Percentiles rank a stretch among this genome's conserved stretches.
phyloP scores from a whole-genome alignment of 2,113 vertebrate species.

The Thymallus thymallus region DNA sequence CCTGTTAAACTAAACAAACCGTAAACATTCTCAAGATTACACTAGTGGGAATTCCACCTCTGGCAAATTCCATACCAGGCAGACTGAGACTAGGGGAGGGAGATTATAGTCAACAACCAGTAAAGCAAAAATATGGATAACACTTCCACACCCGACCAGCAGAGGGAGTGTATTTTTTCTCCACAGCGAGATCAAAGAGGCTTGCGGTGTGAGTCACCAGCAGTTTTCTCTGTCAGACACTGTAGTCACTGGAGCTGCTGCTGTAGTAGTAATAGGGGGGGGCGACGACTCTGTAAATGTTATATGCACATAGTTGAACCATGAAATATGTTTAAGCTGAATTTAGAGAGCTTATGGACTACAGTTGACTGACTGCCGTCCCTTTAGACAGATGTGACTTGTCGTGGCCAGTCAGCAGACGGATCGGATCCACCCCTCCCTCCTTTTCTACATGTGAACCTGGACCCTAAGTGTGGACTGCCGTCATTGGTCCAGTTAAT shows the following conservation, averaged over 20 bases:
- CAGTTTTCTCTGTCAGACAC: constrained; percentile 51
- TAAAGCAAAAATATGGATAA: not conserved
- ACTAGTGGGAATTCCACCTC: not conserved
- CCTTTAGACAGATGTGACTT: too few relatives aligned
- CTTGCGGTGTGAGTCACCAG: constrained; percentile 64
- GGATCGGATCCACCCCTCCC: not conserved
- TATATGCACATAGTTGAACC: not conserved
- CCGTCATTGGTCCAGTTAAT: not conserved
- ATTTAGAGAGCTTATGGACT: not conserved
- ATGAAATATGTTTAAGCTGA: not conserved
- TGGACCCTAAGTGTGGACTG: not conserved
- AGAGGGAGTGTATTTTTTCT: constrained; percentile 37
- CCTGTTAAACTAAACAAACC: not conserved
- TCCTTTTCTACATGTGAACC: not conserved
- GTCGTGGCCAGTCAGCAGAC: not conserved
- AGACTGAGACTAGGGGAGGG: not conserved
- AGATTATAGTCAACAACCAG: not conserved
- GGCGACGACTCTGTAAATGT: constrained; percentile 2
- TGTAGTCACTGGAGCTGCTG: constrained; percentile 69
- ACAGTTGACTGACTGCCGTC: not conserved
- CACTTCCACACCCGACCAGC: constrained; percentile 35
- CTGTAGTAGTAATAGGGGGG: constrained; percentile 55
- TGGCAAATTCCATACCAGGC: not conserved
- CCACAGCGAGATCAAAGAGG: constrained; percentile 49
- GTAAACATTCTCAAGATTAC: not conserved